Evolutionary conservation across 2,888 invertebrate species (phyloP).

Genomic region (Thalpophila matura): DNA sequence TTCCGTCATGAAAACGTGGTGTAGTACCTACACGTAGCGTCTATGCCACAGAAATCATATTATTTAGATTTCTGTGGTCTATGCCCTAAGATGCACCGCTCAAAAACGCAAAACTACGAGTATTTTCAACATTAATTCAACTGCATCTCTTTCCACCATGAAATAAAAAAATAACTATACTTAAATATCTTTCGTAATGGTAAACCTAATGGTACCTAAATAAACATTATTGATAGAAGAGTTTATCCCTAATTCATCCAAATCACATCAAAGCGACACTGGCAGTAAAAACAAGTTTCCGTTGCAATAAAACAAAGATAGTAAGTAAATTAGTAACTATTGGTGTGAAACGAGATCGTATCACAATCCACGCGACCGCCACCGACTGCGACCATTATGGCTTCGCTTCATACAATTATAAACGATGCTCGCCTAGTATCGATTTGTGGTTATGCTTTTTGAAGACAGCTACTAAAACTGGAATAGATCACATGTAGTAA

Average conservation of each 20-base stretch:
- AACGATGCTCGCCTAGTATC: slow-evolving; percentile 73
- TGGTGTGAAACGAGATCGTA: slow-evolving; percentile 74
- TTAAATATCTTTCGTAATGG: no score
- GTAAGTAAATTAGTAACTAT: slow-evolving; percentile 67
- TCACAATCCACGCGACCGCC: slow-evolving; percentile 70
- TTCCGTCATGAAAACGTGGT: no score
- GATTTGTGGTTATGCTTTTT: slow-evolving; percentile 66
- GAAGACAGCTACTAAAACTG: slow-evolving; percentile 41
- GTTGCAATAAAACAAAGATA: slow-evolving; percentile 78
- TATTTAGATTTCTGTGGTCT: no score
- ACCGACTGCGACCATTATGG: slow-evolving; percentile 79
- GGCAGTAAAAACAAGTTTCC: slow-evolving; percentile 79
- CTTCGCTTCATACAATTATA: slow-evolving; percentile 82
- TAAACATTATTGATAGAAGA: slow-evolving; percentile 30
- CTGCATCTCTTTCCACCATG: slow-evolving; percentile 19
- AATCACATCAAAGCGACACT: slow-evolving; percentile 71
- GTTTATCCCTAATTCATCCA: slow-evolving; percentile 62
- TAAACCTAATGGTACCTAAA: no score
- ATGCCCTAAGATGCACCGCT: background rate
- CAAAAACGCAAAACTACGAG: slow-evolving; percentile 8
- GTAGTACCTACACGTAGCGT: no score
- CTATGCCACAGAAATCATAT: background rate
- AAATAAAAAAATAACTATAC: slow-evolving; percentile 19
- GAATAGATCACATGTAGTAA: background rate
- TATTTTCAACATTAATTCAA: slow-evolving; percentile 18